Conservation (phyloP, 1,140 invertebrate species). For the Epicauta chinensis region DNA sequence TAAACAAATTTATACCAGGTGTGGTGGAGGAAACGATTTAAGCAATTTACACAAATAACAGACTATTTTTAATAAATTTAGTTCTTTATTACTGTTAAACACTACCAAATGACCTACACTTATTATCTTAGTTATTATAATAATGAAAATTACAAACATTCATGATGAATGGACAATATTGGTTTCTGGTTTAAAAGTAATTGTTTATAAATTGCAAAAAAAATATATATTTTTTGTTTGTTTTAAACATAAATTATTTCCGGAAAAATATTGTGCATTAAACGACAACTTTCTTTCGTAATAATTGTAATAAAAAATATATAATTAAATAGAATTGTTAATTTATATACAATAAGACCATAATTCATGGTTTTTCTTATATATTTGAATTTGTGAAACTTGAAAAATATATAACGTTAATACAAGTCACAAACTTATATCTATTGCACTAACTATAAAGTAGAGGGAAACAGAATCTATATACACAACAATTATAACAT, state of each 20-base stretch:
- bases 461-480: conserved; percentile 7
- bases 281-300: background rate
- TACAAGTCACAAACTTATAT: conserved; percentile 15
- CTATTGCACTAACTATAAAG: conserved; percentile 22
- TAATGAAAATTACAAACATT: conserved; percentile 29
- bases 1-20: too few relatives aligned
- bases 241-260: background rate
- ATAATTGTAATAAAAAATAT: conserved; percentile 18
- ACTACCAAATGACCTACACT: conserved; percentile 32
- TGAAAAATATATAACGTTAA: conserved; percentile 9
- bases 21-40: too few relatives aligned
- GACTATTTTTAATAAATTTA: conserved; percentile 22
- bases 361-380: conserved; percentile 1
- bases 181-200: conserved; percentile 4
- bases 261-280: conserved; percentile 5
- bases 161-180: conserved; percentile 14
- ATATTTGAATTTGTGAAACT: conserved; percentile 4
- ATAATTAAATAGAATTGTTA: conserved; percentile 18
- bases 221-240: background rate
- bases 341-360: conserved; percentile 25
- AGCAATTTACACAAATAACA: too few relatives aligned
- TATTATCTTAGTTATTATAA: conserved; percentile 20
- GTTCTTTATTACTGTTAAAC: conserved; percentile 29
- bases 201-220: background rate
- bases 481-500: too few relatives aligned